phyloP scores from a whole-genome alignment of 1,140 invertebrate genomes.

The Drosophila bifasciata region DNA sequence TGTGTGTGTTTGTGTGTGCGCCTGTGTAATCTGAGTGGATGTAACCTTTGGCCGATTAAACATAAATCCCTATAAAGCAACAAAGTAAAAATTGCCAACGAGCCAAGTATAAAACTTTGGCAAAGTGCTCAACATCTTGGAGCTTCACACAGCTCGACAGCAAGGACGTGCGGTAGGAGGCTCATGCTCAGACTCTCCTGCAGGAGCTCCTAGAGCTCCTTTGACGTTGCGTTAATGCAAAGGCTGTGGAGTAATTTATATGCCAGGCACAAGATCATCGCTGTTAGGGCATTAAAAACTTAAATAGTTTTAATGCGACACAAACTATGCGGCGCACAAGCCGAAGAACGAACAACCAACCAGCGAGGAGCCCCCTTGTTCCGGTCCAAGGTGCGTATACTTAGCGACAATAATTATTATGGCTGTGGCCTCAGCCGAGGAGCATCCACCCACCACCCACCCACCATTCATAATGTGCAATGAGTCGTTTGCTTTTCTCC shows the following conservation, averaged over 20 bases:
- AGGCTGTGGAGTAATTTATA: constrained; percentile 65
- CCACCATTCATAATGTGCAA: constrained; percentile 57
- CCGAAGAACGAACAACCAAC: constrained; percentile 18
- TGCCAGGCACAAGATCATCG: constrained; percentile 77
- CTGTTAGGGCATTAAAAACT: constrained; percentile 81
- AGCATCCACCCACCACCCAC: background rate
- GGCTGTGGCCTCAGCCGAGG: background rate
- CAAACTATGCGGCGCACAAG: constrained; percentile 62
- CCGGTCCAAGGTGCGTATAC: constrained; percentile 56
- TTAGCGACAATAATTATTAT: constrained; percentile 34
- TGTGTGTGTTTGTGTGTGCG: constrained; percentile 15
- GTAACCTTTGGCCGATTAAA: constrained; percentile 81
- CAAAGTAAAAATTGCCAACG: constrained; percentile 81
- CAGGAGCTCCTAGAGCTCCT: constrained; percentile 37
- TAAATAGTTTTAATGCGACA: constrained; percentile 81
- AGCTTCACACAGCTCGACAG: constrained; percentile 42
- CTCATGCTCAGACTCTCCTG: constrained; percentile 1
- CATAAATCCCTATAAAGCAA: constrained; percentile 81
- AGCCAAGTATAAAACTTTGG: constrained; percentile 80
- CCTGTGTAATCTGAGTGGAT: constrained; percentile 12
- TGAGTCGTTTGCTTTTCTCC: constrained; percentile 35
- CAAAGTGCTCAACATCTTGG: constrained; percentile 71
- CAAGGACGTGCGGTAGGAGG: constrained; percentile 56
- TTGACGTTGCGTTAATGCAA: constrained; percentile 62
- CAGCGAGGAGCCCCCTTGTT: constrained; percentile 13